phyloP scores from a whole-genome alignment of 2,113 vertebrate species.

The Phalacrocorax brasilianus region DNA sequence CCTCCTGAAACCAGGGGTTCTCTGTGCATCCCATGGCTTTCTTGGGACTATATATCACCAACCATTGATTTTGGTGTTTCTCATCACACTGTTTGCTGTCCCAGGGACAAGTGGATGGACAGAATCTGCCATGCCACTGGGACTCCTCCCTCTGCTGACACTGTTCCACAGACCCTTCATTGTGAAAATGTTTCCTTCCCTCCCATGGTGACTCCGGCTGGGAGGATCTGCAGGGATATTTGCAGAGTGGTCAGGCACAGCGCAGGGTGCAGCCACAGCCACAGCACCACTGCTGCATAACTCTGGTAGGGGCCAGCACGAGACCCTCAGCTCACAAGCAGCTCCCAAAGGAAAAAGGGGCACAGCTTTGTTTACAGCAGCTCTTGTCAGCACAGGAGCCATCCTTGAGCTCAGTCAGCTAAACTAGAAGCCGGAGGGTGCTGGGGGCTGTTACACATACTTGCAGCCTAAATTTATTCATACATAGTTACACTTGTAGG shows the following conservation, averaged over 20 bases:
- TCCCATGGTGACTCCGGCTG: accelerated
- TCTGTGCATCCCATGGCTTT: not conserved
- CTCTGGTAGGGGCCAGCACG: not conserved
- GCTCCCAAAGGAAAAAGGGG: not conserved
- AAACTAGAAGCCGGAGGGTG: not conserved
- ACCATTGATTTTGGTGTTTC: not conserved
- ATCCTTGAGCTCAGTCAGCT: not conserved
- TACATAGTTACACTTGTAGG: not conserved
- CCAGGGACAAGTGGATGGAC: not conserved
- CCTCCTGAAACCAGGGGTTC: not conserved
- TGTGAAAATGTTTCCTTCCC: not conserved
- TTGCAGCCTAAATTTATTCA: not conserved
- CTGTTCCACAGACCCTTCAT: not conserved
- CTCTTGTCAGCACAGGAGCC: accelerated
- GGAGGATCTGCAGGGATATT: not conserved
- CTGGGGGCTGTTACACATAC: not conserved
- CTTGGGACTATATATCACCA: not conserved
- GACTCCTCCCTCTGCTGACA: not conserved
- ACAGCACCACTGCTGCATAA: not conserved
- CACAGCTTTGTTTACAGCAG: not conserved
- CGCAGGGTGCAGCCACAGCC: not conserved
- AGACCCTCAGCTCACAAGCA: not conserved
- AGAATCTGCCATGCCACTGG: not conserved
- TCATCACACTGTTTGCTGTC: not conserved
- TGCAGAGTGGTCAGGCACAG: not conserved